Percentiles rank a stretch among this genome's conserved stretches.
Evolutionary conservation across 1,140 invertebrate species (phyloP).

Genomic region (Microplitis mediator): DNA sequence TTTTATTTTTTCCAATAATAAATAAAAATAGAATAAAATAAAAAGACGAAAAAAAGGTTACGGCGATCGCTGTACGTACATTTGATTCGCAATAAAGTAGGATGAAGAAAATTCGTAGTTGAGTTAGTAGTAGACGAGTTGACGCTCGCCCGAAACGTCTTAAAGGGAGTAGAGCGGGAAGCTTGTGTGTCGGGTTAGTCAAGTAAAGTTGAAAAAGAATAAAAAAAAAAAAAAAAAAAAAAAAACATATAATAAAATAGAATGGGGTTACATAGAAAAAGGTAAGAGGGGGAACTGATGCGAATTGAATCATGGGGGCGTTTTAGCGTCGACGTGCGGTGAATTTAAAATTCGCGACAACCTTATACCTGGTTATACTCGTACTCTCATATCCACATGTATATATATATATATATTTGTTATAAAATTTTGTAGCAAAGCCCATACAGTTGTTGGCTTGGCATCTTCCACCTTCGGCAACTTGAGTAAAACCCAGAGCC

Average conservation of each 20-base stretch:
- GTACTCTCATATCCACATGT: too few relatives aligned
- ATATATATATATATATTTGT: too few relatives aligned
- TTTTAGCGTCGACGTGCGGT: slow-evolving; percentile 58
- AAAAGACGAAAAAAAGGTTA: too few relatives aligned
- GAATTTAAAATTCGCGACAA: slow-evolving; percentile 49
- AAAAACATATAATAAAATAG: not conserved
- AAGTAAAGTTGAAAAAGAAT: not conserved
- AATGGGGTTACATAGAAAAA: not conserved
- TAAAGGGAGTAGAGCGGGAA: slow-evolving; percentile 1
- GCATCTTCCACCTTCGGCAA: too few relatives aligned
- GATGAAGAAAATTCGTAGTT: not conserved
- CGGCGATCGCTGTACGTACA: not conserved
- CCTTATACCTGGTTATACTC: not conserved
- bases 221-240: not conserved
- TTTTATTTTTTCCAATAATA: not conserved
- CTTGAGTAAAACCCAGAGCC: too few relatives aligned
- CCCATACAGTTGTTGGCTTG: too few relatives aligned
- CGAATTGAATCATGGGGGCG: slow-evolving; percentile 61
- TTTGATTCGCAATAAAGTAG: not conserved
- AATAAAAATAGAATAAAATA: too few relatives aligned
- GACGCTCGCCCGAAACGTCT: slow-evolving; percentile 13
- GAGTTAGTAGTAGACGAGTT: slow-evolving; percentile 12
- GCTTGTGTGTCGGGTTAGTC: slow-evolving; percentile 2
- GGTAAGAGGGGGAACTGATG: slow-evolving; percentile 47
- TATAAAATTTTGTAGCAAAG: too few relatives aligned